Evolutionary conservation across 2,113 vertebrate species (phyloP).

Genomic region (Chiloscyllium plagiosum): DNA sequence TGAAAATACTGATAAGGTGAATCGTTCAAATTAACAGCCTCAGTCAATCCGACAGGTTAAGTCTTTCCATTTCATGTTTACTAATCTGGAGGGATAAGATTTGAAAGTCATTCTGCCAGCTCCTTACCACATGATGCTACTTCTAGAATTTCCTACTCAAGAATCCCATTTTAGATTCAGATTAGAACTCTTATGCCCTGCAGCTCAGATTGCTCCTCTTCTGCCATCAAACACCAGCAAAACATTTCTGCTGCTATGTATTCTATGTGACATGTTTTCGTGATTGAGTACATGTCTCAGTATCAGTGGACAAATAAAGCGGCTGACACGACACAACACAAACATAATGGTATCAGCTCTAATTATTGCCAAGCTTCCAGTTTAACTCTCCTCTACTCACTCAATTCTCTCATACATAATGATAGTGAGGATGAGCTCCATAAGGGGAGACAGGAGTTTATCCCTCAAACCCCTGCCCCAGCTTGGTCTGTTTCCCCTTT

Average conservation of each 20-base stretch:
- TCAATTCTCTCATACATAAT: neutral
- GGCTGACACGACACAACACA: neutral
- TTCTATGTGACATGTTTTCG: neutral
- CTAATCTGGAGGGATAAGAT: neutral
- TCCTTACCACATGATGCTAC: neutral
- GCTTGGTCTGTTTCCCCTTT: neutral
- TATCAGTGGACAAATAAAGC: neutral
- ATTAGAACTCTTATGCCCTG: neutral
- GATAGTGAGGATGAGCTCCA: neutral
- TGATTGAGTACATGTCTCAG: neutral
- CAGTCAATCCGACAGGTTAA: neutral
- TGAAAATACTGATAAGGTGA: neutral
- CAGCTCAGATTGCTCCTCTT: neutral
- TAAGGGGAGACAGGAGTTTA: neutral
- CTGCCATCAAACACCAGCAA: neutral
- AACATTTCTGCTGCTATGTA: neutral
- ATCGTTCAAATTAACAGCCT: neutral
- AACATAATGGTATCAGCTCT: neutral
- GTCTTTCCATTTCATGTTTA: neutral
- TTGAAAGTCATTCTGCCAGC: neutral
- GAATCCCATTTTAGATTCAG: neutral
- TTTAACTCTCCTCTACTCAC: neutral
- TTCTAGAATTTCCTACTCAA: neutral
- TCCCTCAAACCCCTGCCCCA: neutral
- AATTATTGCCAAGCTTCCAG: neutral